Conservation (phyloP, 2,797 vertebrate species). For the Myotis vivesi region DNA sequence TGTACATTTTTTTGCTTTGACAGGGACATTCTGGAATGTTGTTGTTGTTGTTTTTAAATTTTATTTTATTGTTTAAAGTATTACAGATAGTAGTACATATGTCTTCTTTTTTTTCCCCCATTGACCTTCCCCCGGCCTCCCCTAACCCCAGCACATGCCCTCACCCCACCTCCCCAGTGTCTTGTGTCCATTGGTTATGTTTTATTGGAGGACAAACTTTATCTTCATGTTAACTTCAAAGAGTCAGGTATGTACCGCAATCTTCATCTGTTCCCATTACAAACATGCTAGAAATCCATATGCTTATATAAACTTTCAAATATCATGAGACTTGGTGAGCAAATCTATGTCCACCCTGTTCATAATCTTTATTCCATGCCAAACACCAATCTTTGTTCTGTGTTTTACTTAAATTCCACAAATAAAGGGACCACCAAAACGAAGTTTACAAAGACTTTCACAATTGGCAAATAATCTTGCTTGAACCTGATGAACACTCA, state of each 20-base stretch:
- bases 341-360: not conserved
- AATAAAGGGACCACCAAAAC: not conserved
- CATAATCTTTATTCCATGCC: not conserved
- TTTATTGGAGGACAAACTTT: not conserved
- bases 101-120: too few species aligned
- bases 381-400: not conserved
- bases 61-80: too few species aligned
- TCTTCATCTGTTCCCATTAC: conserved; percentile 41
- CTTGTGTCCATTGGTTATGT: too few species aligned
- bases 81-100: too few species aligned
- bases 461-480: not conserved
- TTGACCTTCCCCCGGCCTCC: too few species aligned
- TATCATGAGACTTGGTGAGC: not conserved
- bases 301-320: not conserved
- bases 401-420: conserved; percentile 7
- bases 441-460: not conserved
- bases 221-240: conserved; percentile 33
- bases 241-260: not conserved
- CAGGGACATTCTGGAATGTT: not conserved
- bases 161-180: too few species aligned
- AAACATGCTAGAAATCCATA: conserved; percentile 19
- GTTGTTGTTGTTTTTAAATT: too few species aligned
- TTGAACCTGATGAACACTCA: not conserved
- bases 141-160: too few species aligned
- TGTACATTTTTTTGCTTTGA: conserved; percentile 38